Base-by-base conservation (phyloP, 2,888 invertebrate genomes). In the Agrypnus murinus region DNA sequence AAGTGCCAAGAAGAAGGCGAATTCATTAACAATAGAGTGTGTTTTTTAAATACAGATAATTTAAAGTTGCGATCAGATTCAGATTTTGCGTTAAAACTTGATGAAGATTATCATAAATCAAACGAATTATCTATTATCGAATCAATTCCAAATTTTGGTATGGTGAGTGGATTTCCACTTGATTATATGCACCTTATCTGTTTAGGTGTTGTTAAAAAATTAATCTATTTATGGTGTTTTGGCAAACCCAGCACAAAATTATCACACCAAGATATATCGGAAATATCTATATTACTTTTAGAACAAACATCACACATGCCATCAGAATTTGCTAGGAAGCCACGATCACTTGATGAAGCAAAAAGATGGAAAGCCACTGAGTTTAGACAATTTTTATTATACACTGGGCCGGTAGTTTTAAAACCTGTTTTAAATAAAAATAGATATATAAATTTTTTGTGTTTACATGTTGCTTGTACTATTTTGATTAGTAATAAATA, bases 331-430 rank as follows among this genome's bases (percentile, higher is more conserved):
- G 67, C 55, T 58, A 55, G 72, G 64, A 73, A 72, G 60, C 68
- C 69, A 36, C 57, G 72, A 45, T 40, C 63, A 25, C 34, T 74
- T 8, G 43, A 25, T 45, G 74, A 75, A 38, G 46, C 73, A 53
- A 55, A 71, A 12, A 40, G 71, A 14, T 73, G 72, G 72, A 75
- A 75, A 64, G 75, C 72, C 19, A 74, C 74, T 4, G 73, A 75
- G 55, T 72, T 45, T 43, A 38, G 69, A 7, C 58, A 48, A 19
- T 70, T 75, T 62, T 57, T 75, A 36, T 50, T 73, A 17, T 75
- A 73, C 59, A 31, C 59, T 14, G 73, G 73, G n/a, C 71, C 66
- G 25, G 58, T 73, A 25, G 65, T 67, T 34, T 46, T 69, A 45
- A 53, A 53, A 53, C 8, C 7, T 9, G 12, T 53, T 53, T 53